phyloP scores from a whole-genome alignment of 2,888 invertebrate species.

The Tubulanus polymorphus region DNA sequence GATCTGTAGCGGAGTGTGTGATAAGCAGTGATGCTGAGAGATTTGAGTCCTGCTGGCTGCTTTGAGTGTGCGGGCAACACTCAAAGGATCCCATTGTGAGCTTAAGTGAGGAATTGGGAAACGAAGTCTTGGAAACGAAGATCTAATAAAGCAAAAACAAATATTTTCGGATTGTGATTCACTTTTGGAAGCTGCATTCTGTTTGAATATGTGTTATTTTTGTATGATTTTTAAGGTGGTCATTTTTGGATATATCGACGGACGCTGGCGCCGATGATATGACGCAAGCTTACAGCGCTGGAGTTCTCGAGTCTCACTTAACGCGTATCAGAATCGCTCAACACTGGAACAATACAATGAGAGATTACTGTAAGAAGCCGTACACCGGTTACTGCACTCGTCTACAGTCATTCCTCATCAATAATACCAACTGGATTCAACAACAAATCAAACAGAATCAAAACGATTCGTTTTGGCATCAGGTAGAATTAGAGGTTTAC shows the following conservation, averaged over 20 bases:
- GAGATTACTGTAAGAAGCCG: conserved; percentile 59
- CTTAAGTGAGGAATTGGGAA: no score
- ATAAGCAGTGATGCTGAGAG: no score
- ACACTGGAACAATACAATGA: conserved; percentile 71
- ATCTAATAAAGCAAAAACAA: no score
- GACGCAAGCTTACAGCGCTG: conserved; percentile 81
- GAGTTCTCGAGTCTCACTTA: conserved; percentile 75
- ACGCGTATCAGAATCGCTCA: conserved; percentile 71
- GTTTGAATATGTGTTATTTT: no score
- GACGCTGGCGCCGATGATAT: conserved; percentile 69
- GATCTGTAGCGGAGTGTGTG: no score
- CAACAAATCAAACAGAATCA: conserved; percentile 57
- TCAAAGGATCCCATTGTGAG: no score
- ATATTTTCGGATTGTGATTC: not conserved
- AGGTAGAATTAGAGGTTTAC: conserved; percentile 57
- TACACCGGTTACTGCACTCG: conserved; percentile 61
- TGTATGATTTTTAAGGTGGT: conserved; percentile 71
- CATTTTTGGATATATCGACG: conserved; percentile 75
- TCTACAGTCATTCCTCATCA: conserved; percentile 63
- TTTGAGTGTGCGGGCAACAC: no score
- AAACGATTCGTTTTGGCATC: conserved; percentile 77
- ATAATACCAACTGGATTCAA: conserved; percentile 64
- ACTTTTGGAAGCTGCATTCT: no score
- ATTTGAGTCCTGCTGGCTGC: no score
- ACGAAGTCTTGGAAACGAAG: no score